Conservation (phyloP, 1,140 invertebrate species). For the Nymphalis io region DNA sequence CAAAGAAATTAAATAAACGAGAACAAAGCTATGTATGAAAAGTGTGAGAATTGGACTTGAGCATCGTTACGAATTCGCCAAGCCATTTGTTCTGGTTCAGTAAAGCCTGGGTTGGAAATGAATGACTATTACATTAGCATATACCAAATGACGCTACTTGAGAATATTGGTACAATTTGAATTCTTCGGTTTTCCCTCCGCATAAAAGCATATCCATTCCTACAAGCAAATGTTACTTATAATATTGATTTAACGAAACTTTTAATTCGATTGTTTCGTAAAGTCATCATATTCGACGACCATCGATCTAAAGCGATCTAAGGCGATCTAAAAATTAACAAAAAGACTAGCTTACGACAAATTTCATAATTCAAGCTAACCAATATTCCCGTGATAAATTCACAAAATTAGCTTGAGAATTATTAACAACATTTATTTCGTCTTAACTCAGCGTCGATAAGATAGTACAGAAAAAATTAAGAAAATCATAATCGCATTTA, state of each 20-base stretch:
- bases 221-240: too few relatives aligned
- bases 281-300: too few relatives aligned
- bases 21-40: neutral
- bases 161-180: constrained; percentile 5
- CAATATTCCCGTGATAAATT: neutral
- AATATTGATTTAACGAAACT: too few relatives aligned
- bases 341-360: neutral
- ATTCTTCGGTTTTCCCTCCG: neutral
- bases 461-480: neutral
- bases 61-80: neutral
- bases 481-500: too few relatives aligned
- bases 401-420: neutral
- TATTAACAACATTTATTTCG: neutral
- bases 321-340: too few relatives aligned
- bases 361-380: neutral
- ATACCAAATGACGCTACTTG: constrained; percentile 12
- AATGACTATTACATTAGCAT: constrained; percentile 15
- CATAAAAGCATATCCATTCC: neutral
- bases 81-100: constrained; percentile 14
- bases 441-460: neutral
- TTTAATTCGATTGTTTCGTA: too few relatives aligned
- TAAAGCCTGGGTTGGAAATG: constrained; percentile 8
- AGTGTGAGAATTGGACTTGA: neutral
- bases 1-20: neutral
- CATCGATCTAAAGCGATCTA: too few relatives aligned